phyloP scores from a whole-genome alignment of 2,113 vertebrate genomes.

The Trochalopteron elliotii region DNA sequence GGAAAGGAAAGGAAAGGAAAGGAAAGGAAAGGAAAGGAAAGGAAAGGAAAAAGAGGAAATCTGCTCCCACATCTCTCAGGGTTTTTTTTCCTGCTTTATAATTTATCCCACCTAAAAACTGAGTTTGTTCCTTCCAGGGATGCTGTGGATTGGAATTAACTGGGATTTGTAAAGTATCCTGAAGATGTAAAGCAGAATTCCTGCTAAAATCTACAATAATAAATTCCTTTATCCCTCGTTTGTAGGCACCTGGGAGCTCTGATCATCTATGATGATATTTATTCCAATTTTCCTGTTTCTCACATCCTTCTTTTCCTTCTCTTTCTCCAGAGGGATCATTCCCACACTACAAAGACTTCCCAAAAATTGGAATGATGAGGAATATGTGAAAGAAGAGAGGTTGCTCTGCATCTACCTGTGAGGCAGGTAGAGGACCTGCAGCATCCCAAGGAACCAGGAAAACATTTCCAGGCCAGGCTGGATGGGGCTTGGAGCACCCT shows the following conservation, averaged over 20 bases:
- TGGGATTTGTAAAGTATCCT: not conserved
- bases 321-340: not conserved
- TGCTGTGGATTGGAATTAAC: not conserved
- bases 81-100: not conserved
- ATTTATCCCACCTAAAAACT: not conserved
- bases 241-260: not conserved
- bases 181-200: not conserved
- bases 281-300: not conserved
- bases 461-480: not conserved
- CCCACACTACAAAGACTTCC: not conserved
- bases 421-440: not conserved
- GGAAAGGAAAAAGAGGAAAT: not conserved
- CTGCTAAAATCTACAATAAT: not conserved
- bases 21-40: not conserved
- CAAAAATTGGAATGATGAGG: not conserved
- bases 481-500: rapidly evolving
- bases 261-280: not conserved
- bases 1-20: not conserved
- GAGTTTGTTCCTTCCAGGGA: not conserved
- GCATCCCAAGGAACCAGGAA: not conserved
- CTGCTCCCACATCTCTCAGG: not conserved
- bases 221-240: not conserved
- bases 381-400: not conserved
- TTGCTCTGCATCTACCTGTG: not conserved
- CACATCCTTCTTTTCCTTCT: not conserved